Base-by-base conservation (phyloP, 1,140 invertebrate genomes). In the Panulirus ornatus region DNA sequence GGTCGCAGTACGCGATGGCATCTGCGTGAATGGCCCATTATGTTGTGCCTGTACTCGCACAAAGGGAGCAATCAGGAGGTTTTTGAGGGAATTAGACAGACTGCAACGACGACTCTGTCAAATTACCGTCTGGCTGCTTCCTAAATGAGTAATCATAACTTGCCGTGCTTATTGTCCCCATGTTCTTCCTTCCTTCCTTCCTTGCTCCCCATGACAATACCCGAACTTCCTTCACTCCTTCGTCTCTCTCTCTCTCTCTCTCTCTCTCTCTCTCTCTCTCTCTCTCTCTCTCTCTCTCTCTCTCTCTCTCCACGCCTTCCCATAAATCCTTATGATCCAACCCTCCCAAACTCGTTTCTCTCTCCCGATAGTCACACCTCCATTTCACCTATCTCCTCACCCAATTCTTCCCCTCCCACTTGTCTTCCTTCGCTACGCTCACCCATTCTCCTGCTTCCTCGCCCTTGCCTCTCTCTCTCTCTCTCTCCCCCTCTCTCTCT, bases 401-500 rank as follows among this genome's bases (percentile, higher is more conserved):
- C 22, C 51, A 58, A 58, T 58, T 58, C 22, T 22, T 58, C 11
- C 51, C 11, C 11, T 22, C 22, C 11, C 22, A 11, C 66, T n/a
- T 34, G 9, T n/a, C 16, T 38, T 5, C 51, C 22, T 11, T 38
- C 27, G 36, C 6, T 38, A 38, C 30, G 34, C 42, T 38, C 70
- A 38, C 44, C 76, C 44, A 2, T 75, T 38, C 1, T 30, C 40
- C 73, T 40, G n/a, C 44, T 42, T 47, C 76, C 27, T 22, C n/a
- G 36, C 44, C 40, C 22, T 9, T 47, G 36, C 44, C 76, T 79
- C 76, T 79, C 76, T 79, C 76, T 79, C 76, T 79, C 76, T 79
- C 76, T 79, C 79, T 83, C 54, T 83, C 51, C 38, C 79, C 38
- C 79, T 83, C 79, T 83, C 79, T 83, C 79, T 83, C 79, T 63